Percentiles rank a stretch among this genome's conserved stretches.
Conservation (phyloP, 2,797 vertebrate species). For the Taeniopygia guttata region DNA sequence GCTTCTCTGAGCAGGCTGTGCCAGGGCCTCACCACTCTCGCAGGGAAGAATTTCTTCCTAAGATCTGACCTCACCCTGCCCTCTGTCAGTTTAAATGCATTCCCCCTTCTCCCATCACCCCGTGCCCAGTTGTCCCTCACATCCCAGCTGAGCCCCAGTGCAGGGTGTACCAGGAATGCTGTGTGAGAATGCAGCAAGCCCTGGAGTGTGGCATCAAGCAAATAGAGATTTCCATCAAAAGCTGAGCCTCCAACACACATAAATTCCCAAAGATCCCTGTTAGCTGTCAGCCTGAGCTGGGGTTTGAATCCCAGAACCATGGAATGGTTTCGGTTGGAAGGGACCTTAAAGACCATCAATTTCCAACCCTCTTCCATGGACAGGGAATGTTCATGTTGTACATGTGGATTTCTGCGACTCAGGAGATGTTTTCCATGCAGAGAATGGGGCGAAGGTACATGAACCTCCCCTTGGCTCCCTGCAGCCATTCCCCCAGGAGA, state of each 20-base stretch:
- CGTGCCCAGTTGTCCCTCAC: neutral
- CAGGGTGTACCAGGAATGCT: neutral
- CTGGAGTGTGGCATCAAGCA: neutral
- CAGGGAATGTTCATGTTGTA: neutral
- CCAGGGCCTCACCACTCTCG: neutral
- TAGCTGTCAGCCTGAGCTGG: neutral
- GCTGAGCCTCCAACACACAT: neutral
- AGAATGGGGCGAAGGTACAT: rapidly evolving
- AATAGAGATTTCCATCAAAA: neutral
- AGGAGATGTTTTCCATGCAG: neutral
- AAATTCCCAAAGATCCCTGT: neutral
- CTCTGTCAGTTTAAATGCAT: neutral
- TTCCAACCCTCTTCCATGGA: neutral
- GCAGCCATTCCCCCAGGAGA: neutral
- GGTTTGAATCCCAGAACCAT: neutral
- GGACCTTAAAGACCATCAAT: neutral
- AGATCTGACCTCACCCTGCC: neutral
- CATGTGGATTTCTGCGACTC: neutral
- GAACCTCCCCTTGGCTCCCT: neutral
- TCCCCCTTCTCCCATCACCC: neutral
- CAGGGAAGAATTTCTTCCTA: neutral
- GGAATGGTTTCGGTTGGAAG: neutral
- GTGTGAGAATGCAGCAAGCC: neutral
- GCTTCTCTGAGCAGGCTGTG: neutral
- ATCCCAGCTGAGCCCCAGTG: rapidly evolving